These are phyloP conservation scores for Catocala sponsa DNA, from an alignment of 2,888 invertebrate genomes.

Conservation along the genomic window DNA sequence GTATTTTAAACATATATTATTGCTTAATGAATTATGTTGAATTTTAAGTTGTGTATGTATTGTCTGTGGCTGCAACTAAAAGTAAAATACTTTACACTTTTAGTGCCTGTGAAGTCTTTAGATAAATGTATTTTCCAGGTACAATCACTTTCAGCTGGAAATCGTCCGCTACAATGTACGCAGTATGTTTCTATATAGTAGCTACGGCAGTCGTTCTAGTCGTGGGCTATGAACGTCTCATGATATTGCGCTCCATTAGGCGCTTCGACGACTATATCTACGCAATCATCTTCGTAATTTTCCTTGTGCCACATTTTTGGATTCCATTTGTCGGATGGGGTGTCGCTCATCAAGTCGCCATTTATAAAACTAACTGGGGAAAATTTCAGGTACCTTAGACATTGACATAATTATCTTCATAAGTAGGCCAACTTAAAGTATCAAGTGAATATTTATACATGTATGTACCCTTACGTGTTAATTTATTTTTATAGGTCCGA, in stretches of 20 bases:
- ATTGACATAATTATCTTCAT: not conserved
- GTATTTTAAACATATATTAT: no score
- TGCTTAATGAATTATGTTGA: no score
- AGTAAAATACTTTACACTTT: no score
- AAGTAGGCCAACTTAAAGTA: no score
- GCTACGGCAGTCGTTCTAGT: slow-evolving; percentile 87
- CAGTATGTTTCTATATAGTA: slow-evolving; percentile 89
- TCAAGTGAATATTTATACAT: no score
- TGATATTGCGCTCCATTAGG: slow-evolving; percentile 88
- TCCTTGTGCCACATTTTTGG: slow-evolving; percentile 91
- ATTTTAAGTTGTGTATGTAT: no score
- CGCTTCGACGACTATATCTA: slow-evolving; percentile 92
- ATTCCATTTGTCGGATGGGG: slow-evolving; percentile 92
- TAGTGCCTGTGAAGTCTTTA: no score
- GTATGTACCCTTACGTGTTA: not conserved
- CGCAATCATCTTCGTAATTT: slow-evolving; percentile 90
- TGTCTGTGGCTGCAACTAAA: not conserved
- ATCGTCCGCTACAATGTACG: slow-evolving; percentile 89
- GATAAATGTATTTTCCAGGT: slow-evolving; percentile 56
- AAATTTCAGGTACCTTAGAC: slow-evolving; percentile 88
- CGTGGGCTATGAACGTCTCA: slow-evolving; percentile 89
- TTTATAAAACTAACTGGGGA: slow-evolving; percentile 91
- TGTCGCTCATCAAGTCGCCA: slow-evolving; percentile 90
- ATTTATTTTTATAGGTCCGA: slow-evolving; percentile 72
- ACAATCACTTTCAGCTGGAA: slow-evolving; percentile 90